Evolutionary conservation across 2,888 invertebrate genomes (phyloP).

Genomic region (Mactromeris polynyma): DNA sequence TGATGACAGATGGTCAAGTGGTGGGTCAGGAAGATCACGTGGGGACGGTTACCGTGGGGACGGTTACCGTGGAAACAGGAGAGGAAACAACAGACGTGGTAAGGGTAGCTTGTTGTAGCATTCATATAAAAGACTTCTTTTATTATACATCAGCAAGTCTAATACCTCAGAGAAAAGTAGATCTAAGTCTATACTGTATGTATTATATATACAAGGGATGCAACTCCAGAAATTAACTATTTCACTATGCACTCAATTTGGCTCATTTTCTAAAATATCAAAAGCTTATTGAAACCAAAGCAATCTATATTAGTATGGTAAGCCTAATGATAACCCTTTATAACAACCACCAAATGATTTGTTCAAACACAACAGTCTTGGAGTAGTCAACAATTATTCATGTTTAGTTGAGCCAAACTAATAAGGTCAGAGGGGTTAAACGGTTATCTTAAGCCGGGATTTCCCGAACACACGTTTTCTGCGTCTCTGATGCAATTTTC

Average conservation of each 20-base stretch:
- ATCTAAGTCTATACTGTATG: background rate
- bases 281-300: too few relatives aligned
- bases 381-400: too few relatives aligned
- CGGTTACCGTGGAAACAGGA: slow-evolving; percentile 36
- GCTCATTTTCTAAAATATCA: too few relatives aligned
- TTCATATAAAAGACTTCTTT: background rate
- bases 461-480: too few relatives aligned
- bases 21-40: slow-evolving; percentile 47
- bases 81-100: background rate
- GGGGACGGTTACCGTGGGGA: slow-evolving; percentile 41
- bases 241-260: background rate
- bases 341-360: too few relatives aligned
- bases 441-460: too few relatives aligned
- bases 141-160: background rate
- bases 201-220: background rate
- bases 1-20: slow-evolving; percentile 74
- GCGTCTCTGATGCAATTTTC: too few relatives aligned
- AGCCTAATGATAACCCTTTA: too few relatives aligned
- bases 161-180: background rate
- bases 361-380: too few relatives aligned
- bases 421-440: too few relatives aligned
- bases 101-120: background rate
- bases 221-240: background rate
- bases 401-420: too few relatives aligned
- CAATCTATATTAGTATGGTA: too few relatives aligned